Conservation (phyloP, 2,888 invertebrate species). For the Autographa pulchrina region DNA sequence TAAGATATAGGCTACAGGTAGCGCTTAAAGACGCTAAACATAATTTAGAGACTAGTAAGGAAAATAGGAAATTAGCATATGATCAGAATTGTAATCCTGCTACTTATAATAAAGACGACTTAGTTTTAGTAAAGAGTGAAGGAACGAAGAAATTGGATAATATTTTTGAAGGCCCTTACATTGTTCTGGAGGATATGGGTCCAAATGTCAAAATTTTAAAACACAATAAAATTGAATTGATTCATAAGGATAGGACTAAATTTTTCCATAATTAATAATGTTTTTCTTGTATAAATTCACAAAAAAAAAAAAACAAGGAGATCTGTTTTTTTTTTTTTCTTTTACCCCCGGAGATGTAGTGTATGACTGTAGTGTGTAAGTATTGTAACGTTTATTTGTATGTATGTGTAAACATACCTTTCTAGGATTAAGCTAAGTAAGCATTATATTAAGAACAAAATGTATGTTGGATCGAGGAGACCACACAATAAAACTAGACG, state of each 20-base stretch:
- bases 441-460: too few species aligned
- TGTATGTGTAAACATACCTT: constrained; percentile 17
- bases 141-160: constrained; percentile 16
- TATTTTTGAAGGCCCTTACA: constrained; percentile 25
- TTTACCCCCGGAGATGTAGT: too few species aligned
- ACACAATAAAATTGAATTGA: constrained; percentile 15
- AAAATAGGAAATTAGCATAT: constrained; percentile 7
- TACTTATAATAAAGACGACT: constrained; percentile 17
- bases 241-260: constrained; percentile 19
- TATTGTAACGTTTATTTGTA: constrained; percentile 17
- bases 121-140: constrained; percentile 28
- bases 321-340: too few species aligned
- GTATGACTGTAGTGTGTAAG: too few species aligned
- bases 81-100: constrained; percentile 9
- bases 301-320: too few species aligned
- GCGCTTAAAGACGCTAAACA: constrained; percentile 20
- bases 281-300: too few species aligned
- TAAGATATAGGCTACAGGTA: constrained; percentile 24
- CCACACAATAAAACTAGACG: too few species aligned
- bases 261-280: neutral
- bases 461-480: too few species aligned
- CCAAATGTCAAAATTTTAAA: constrained; percentile 28
- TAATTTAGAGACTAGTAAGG: constrained; percentile 19
- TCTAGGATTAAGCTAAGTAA: too few species aligned
- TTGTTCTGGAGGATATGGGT: constrained; percentile 18